A percentile compares a stretch with the other conserved stretches of the same genome.
phyloP scores from a whole-genome alignment of 1,140 invertebrate species.

The Tetranychus cinnabarinus region DNA sequence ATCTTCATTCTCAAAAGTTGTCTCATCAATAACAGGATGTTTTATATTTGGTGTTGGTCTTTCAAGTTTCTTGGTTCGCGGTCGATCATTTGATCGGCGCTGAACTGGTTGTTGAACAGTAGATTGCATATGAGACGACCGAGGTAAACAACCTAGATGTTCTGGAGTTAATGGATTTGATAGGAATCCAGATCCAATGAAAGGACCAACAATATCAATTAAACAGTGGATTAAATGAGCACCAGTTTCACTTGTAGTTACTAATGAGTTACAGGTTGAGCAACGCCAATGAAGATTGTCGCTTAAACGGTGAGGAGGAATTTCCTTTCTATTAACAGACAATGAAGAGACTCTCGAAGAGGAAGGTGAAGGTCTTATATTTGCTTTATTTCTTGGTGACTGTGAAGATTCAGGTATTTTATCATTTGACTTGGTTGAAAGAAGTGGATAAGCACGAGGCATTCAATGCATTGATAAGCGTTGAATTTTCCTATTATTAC shows the following conservation, averaged over 20 bases:
- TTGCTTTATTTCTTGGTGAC: too few relatives aligned
- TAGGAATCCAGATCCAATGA: not conserved
- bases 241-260: not conserved
- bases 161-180: not conserved
- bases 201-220: not conserved
- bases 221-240: not conserved
- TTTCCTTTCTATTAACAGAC: too few relatives aligned
- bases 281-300: not conserved
- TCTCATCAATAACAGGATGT: slow-evolving; percentile 9
- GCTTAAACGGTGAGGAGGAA: not conserved
- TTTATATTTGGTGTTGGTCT: slow-evolving; percentile 12
- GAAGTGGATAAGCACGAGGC: too few relatives aligned
- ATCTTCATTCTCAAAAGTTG: slow-evolving; percentile 1
- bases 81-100: not conserved
- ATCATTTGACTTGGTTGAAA: too few relatives aligned
- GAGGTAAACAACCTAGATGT: not conserved
- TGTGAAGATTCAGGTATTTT: too few relatives aligned
- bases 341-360: too few relatives aligned
- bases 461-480: too few relatives aligned
- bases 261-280: not conserved
- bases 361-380: too few relatives aligned
- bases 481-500: too few relatives aligned
- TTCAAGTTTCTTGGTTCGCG: slow-evolving; percentile 11
- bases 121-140: too few relatives aligned
- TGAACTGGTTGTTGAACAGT: not conserved